These are phyloP conservation scores for Bicyclus anynana DNA, from an alignment of 1,140 invertebrate species.

Conservation along the genomic window DNA sequence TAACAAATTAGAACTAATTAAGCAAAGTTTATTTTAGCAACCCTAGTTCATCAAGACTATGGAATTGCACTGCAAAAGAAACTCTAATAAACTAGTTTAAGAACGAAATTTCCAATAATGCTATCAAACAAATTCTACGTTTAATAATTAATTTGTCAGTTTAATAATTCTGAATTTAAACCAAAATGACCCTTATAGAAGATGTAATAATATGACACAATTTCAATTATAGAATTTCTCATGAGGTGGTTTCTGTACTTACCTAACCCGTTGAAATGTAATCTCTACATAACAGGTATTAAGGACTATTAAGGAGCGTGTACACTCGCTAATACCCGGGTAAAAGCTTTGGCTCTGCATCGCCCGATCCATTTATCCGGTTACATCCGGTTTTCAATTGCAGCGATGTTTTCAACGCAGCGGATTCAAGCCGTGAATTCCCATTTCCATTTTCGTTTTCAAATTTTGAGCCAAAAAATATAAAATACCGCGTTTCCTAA, in stretches of 20 bases:
- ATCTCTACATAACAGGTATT: not conserved
- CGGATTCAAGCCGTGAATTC: not conserved
- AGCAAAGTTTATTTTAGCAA: too few relatives aligned
- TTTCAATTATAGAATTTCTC: not conserved
- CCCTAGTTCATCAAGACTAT: too few relatives aligned
- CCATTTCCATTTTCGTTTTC: not conserved
- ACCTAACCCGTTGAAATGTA: not conserved
- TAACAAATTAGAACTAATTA: too few relatives aligned
- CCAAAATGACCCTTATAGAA: too few relatives aligned
- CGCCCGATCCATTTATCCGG: constrained; percentile 2
- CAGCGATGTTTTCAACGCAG: constrained; percentile 4
- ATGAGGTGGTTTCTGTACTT: not conserved
- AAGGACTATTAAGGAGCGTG: not conserved
- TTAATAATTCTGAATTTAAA: too few relatives aligned
- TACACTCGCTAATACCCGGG: not conserved
- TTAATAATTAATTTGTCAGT: too few relatives aligned
- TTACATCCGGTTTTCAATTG: constrained; percentile 6
- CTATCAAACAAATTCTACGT: too few relatives aligned
- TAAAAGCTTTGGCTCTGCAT: not conserved
- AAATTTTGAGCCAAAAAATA: not conserved
- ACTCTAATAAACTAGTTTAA: too few relatives aligned
- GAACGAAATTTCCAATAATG: too few relatives aligned
- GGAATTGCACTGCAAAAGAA: too few relatives aligned
- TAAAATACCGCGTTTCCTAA: not conserved
- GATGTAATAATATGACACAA: too few relatives aligned